A percentile compares a stretch with the other conserved stretches of the same genome.
phyloP scores from a whole-genome alignment of 2,797 vertebrate genomes.

The Phrynocephalus vlangalii region DNA sequence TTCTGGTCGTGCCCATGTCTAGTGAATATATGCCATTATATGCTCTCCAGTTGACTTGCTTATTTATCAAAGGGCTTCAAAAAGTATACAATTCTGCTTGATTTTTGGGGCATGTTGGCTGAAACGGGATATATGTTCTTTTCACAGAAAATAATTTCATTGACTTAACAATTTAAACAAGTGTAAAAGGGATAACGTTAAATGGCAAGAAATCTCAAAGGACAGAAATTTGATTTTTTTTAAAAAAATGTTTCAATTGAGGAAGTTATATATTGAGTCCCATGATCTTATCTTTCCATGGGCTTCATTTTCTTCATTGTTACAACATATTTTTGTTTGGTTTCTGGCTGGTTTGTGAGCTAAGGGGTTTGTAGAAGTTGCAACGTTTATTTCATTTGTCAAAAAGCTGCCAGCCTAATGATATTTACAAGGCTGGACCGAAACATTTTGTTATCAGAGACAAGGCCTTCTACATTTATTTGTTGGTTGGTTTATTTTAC shows the following conservation, averaged over 20 bases:
- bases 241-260: slow-evolving; percentile 29
- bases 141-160: slow-evolving; percentile 3
- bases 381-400: neutral
- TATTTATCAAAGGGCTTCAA: neutral
- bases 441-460: neutral
- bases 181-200: neutral
- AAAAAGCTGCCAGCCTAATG: neutral
- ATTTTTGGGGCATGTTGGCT: neutral
- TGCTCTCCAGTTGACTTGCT: neutral
- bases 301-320: slow-evolving; percentile 22
- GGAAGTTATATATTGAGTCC: slow-evolving; percentile 35
- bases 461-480: neutral
- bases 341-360: slow-evolving; percentile 24
- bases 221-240: neutral
- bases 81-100: neutral
- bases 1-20: no score
- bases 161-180: neutral
- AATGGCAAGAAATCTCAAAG: neutral
- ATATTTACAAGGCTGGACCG: neutral
- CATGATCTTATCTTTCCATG: slow-evolving; percentile 27
- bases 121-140: neutral
- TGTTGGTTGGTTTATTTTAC: no score
- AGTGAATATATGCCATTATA: neutral
- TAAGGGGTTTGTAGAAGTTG: slow-evolving; percentile 33
- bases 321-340: neutral